A percentile compares a stretch with the other conserved stretches of the same genome.
These are phyloP conservation scores for Heptranchias perlo DNA, from an alignment of 2,113 vertebrate genomes.

Conservation along the genomic window DNA sequence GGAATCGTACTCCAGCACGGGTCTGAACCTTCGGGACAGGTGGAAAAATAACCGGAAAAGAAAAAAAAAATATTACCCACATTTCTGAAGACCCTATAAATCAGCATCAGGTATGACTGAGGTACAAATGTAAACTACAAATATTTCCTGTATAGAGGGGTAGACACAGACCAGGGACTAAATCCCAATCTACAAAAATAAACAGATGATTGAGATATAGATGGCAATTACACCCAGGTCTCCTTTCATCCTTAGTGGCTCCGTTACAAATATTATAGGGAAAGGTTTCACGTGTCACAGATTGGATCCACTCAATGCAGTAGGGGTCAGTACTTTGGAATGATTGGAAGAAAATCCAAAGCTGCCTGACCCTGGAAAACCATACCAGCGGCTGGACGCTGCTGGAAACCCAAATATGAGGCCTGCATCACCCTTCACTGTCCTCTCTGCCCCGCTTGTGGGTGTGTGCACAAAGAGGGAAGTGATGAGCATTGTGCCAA, in stretches of 20 bases:
- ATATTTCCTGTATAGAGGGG: background rate
- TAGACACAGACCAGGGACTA: background rate
- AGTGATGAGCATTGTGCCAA: background rate
- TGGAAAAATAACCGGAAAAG: background rate
- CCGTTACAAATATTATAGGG: background rate
- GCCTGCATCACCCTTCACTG: background rate
- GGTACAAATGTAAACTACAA: background rate
- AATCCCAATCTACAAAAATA: background rate
- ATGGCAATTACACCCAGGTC: background rate
- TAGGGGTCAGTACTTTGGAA: background rate
- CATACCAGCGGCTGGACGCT: background rate
- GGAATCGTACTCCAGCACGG: background rate
- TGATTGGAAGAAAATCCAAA: background rate
- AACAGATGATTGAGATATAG: background rate
- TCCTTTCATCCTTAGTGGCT: background rate
- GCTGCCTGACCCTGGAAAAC: background rate
- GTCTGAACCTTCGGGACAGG: background rate
- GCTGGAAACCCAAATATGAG: background rate
- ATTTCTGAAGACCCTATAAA: background rate
- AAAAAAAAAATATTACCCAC: background rate
- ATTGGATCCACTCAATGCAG: background rate
- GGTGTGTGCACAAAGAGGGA: background rate
- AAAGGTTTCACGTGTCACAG: background rate
- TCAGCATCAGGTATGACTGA: background rate
- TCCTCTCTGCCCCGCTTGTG: background rate